A percentile compares a stretch with the other conserved stretches of the same genome.
Evolutionary conservation across 2,113 vertebrate species (phyloP).

Genomic region (Bucco capensis): DNA sequence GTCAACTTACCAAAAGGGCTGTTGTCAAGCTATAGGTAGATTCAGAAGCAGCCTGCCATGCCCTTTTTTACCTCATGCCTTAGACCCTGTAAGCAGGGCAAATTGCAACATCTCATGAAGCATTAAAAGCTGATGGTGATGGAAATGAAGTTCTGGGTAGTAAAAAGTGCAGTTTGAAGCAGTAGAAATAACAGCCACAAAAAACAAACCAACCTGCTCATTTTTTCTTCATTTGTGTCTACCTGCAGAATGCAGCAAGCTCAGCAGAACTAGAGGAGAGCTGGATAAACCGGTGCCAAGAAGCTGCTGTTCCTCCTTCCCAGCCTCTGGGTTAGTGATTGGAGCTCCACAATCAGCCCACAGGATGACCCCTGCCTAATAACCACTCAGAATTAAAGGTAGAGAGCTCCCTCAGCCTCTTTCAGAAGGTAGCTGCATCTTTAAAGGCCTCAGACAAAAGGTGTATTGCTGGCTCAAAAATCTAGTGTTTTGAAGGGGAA

Average conservation of each 20-base stretch:
- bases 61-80: not conserved
- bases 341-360: not conserved
- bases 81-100: not conserved
- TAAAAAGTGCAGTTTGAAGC: not conserved
- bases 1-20: not conserved
- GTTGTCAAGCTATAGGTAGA: not conserved
- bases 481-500: not conserved
- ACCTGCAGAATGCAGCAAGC: not conserved
- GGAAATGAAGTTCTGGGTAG: not conserved
- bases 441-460: not conserved
- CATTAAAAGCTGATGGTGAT: not conserved
- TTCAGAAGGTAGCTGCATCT: not conserved
- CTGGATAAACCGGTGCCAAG: not conserved
- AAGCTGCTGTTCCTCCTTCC: not conserved
- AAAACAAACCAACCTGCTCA: not conserved
- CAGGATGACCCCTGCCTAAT: not conserved
- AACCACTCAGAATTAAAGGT: not conserved
- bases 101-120: not conserved
- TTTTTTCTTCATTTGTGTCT: not conserved
- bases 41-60: not conserved
- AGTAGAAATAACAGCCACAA: not conserved
- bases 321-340: not conserved
- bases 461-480: not conserved
- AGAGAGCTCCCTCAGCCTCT: not conserved
- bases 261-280: not conserved